These are phyloP conservation scores for Sceloporus tristichus DNA, from an alignment of 2,113 vertebrate genomes.

Conservation along the genomic window DNA sequence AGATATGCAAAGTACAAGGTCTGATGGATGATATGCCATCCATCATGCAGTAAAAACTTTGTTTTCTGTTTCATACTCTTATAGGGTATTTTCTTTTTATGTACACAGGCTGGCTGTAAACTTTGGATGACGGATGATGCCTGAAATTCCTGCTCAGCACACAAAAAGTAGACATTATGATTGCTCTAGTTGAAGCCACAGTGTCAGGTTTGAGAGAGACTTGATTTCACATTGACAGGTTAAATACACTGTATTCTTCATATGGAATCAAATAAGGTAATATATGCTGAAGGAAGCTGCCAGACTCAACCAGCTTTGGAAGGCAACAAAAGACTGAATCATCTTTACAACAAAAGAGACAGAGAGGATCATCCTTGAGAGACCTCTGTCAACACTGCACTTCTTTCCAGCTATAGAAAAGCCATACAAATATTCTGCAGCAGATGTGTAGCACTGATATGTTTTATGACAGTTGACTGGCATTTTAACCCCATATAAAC, in stretches of 20 bases:
- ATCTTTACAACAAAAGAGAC: slow-evolving; percentile 6
- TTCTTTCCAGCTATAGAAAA: background rate
- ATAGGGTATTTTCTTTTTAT: slow-evolving; percentile 26
- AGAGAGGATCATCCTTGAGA: background rate
- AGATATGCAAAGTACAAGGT: background rate
- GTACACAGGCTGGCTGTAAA: background rate
- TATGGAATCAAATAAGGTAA: slow-evolving; percentile 34
- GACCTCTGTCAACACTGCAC: background rate
- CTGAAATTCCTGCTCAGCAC: slow-evolving; percentile 23
- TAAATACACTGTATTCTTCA: slow-evolving; percentile 39
- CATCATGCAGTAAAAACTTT: background rate
- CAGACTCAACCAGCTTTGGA: background rate
- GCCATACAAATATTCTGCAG: background rate
- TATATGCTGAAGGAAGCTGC: slow-evolving; percentile 26
- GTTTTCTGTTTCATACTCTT: slow-evolving; percentile 18
- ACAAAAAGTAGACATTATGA: background rate
- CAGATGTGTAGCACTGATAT: background rate
- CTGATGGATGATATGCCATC: slow-evolving; percentile 18
- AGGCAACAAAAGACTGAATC: slow-evolving; percentile 23
- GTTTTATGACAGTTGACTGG: background rate
- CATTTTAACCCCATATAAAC: background rate
- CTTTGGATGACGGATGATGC: background rate
- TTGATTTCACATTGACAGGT: slow-evolving; percentile 22
- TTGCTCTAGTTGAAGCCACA: background rate
- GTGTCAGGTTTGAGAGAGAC: slow-evolving; percentile 13